Conservation (phyloP, 2,113 vertebrate species). For the Riparia riparia region DNA sequence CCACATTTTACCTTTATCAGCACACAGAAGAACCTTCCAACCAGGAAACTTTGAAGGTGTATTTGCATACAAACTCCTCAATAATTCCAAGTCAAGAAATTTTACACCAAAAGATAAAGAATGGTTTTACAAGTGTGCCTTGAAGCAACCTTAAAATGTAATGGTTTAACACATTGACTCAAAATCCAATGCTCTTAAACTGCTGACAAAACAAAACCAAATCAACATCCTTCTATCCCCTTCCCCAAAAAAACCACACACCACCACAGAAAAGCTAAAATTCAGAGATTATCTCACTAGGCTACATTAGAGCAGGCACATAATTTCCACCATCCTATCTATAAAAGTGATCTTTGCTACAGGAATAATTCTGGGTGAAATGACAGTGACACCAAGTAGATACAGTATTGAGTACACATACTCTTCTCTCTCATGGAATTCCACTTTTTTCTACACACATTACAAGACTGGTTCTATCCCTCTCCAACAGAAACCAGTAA, state of each 20-base stretch:
- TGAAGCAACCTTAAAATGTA: neutral
- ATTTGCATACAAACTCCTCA: neutral
- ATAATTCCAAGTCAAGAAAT: neutral
- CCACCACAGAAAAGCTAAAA: neutral
- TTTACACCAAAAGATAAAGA: neutral
- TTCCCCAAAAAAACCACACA: neutral
- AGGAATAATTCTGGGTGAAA: neutral
- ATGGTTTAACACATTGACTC: neutral
- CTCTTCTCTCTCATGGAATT: neutral
- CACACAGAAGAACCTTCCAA: conserved; percentile 25
- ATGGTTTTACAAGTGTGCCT: neutral
- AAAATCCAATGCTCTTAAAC: neutral
- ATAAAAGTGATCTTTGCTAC: neutral
- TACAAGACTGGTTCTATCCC: neutral
- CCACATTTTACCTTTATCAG: neutral
- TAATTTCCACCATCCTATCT: neutral
- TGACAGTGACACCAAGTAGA: neutral
- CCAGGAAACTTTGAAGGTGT: neutral
- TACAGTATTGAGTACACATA: accelerated
- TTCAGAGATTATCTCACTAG: neutral
- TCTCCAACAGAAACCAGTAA: neutral
- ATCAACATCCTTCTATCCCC: neutral
- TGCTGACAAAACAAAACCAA: neutral
- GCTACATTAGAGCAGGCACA: neutral
- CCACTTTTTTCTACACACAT: neutral